A percentile compares a stretch with the other conserved stretches of the same genome.
These are phyloP conservation scores for Notamacropus eugenii DNA, from an alignment of 2,797 vertebrate species.

Conservation along the genomic window DNA sequence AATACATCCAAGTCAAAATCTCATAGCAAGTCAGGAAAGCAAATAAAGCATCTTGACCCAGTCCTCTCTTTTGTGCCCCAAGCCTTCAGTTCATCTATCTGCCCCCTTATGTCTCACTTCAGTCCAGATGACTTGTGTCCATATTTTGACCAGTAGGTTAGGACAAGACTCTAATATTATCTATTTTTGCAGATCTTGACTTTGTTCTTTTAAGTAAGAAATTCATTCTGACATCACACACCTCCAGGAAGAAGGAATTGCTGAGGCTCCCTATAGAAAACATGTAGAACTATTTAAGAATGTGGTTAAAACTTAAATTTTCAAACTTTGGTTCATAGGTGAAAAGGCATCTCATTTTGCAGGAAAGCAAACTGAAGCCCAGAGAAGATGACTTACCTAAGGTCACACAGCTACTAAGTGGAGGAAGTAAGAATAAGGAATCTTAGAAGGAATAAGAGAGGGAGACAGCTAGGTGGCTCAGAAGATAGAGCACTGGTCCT, in stretches of 20 bases:
- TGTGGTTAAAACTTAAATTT: not conserved
- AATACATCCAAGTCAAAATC: not conserved
- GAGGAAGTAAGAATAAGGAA: not conserved
- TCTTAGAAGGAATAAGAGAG: not conserved
- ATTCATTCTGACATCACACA: not conserved
- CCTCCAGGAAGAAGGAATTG: not conserved
- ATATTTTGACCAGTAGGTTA: not conserved
- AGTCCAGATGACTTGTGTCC: conserved; percentile 1
- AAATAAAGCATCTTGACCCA: not conserved
- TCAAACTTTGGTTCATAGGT: not conserved
- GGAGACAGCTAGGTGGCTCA: not conserved
- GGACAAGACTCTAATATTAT: not conserved
- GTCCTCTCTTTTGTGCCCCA: not conserved
- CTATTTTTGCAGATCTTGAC: not conserved
- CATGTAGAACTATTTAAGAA: not conserved
- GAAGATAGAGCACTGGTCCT: not conserved
- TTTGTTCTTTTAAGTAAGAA: not conserved
- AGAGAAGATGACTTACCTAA: not conserved
- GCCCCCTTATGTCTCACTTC: not conserved
- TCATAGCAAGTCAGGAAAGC: not conserved
- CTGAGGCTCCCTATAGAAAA: not conserved
- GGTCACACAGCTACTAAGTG: not conserved
- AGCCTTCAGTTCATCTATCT: conserved; percentile 8
- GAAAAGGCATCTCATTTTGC: not conserved
- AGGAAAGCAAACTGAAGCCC: not conserved